These are phyloP conservation scores for Drosophila bunnanda DNA, from an alignment of 2,888 invertebrate species.

Conservation along the genomic window DNA sequence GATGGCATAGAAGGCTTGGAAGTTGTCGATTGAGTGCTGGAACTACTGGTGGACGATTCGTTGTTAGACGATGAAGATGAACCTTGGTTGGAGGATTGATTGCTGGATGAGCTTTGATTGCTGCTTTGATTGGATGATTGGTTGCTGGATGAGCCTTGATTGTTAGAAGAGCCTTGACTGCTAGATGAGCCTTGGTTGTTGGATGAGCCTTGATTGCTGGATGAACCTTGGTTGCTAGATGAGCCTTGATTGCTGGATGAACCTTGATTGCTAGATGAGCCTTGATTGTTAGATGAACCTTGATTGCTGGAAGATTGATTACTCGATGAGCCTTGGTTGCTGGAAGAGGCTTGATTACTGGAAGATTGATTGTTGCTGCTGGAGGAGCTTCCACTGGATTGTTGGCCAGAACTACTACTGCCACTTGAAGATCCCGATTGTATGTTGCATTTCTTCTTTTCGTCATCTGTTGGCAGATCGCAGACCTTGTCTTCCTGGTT, in stretches of 20 bases:
- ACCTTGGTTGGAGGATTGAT: conserved; percentile 48
- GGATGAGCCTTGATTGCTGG: neutral
- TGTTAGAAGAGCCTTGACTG: conserved; percentile 43
- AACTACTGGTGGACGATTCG: conserved; percentile 45
- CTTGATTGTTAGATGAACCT: conserved; percentile 9
- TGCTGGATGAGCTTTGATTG: conserved; percentile 39
- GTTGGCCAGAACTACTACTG: conserved; percentile 31
- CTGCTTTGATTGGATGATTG: conserved; percentile 31
- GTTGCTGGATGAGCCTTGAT: conserved; percentile 16
- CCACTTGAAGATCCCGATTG: conserved; percentile 37
- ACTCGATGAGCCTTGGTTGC: conserved; percentile 10
- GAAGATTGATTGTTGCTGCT: conserved; percentile 20
- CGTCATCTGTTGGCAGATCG: conserved; percentile 80
- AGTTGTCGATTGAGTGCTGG: conserved; percentile 41
- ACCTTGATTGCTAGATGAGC: conserved; percentile 14
- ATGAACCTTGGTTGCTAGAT: conserved; percentile 32
- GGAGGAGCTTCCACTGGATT: conserved; percentile 29
- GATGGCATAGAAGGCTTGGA: conserved; percentile 61
- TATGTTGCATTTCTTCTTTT: conserved; percentile 73
- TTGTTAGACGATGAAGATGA: conserved; percentile 53
- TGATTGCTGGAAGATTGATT: conserved; percentile 22
- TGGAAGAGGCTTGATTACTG: conserved; percentile 28
- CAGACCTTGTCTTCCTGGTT: conserved; percentile 86
- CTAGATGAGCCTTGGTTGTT: conserved; percentile 23
- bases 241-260: conserved; percentile 11